phyloP scores from a whole-genome alignment of 2,888 invertebrate species.

The Watsonalla cultraria region DNA sequence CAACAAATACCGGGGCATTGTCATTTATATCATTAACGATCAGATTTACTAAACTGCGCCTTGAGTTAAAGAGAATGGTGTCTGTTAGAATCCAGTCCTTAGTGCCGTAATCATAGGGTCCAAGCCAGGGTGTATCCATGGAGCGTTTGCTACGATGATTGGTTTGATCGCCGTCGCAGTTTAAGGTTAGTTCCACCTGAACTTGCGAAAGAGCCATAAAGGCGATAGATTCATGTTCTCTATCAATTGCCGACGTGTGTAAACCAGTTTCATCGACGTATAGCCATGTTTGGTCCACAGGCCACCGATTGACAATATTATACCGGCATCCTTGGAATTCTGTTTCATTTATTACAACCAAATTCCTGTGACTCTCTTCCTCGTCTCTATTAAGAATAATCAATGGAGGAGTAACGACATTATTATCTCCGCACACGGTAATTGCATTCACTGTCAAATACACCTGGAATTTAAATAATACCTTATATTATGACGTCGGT shows the following conservation, averaged over 20 bases:
- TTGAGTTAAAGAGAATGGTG: slow-evolving; percentile 51
- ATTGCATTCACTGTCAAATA: slow-evolving; percentile 44
- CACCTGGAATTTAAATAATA: slow-evolving; percentile 32
- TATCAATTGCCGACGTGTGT: slow-evolving; percentile 55
- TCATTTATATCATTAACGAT: slow-evolving; percentile 78
- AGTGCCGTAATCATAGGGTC: slow-evolving; percentile 53
- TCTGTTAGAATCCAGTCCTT: slow-evolving; percentile 64
- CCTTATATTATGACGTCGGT: not conserved
- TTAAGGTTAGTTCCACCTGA: slow-evolving; percentile 60
- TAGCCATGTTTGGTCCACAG: slow-evolving; percentile 56
- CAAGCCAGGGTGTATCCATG: slow-evolving; percentile 30
- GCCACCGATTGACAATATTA: slow-evolving; percentile 57
- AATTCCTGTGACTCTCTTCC: slow-evolving; percentile 49
- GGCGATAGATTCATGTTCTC: slow-evolving; percentile 66
- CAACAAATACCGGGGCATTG: slow-evolving; percentile 65
- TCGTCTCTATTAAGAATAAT: slow-evolving; percentile 61
- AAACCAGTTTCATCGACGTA: slow-evolving; percentile 57
- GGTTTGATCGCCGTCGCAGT: slow-evolving; percentile 40
- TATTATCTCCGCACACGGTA: slow-evolving; percentile 36
- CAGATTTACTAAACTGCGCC: slow-evolving; percentile 63
- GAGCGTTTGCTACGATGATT: slow-evolving; percentile 44
- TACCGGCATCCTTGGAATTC: slow-evolving; percentile 46
- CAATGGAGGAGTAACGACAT: slow-evolving; percentile 48
- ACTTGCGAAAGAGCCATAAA: slow-evolving; percentile 70
- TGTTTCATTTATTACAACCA: slow-evolving; percentile 41